Evolutionary conservation across 2,797 vertebrate genomes (phyloP).

Genomic region (Chiloscyllium punctatum): DNA sequence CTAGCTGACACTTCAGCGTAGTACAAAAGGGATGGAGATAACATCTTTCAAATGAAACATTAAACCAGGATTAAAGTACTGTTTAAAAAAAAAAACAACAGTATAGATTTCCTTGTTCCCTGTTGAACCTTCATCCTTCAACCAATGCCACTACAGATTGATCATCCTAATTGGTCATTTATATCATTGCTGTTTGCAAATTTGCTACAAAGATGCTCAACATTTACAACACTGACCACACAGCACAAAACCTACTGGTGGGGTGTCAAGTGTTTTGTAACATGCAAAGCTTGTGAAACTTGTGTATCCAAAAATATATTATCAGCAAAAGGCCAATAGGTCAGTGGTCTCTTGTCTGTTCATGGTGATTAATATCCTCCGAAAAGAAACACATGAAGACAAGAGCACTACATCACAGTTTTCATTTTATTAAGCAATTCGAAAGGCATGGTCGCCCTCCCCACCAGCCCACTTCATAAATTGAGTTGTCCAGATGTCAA

Average conservation of each 20-base stretch:
- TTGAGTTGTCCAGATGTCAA: neutral
- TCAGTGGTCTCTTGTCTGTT: neutral
- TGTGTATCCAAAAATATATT: neutral
- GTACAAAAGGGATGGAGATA: neutral
- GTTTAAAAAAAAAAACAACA: neutral
- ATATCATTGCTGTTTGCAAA: neutral
- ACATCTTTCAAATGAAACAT: neutral
- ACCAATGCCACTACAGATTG: neutral
- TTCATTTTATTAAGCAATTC: slow-evolving; percentile 6
- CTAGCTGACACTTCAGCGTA: neutral
- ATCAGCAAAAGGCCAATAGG: neutral
- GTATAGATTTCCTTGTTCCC: neutral
- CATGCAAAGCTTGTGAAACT: neutral
- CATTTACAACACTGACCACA: neutral
- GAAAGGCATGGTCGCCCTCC: neutral
- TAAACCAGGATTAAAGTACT: neutral
- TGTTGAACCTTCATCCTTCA: neutral
- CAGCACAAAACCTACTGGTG: neutral
- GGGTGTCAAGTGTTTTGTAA: neutral
- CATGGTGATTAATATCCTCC: neutral
- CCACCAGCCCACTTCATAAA: neutral
- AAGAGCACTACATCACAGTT: neutral
- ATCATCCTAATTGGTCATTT: neutral
- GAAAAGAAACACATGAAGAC: neutral
- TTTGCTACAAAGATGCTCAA: neutral